Conservation (phyloP, 1,140 invertebrate genomes). For the Pollicipes pollicipes region DNA sequence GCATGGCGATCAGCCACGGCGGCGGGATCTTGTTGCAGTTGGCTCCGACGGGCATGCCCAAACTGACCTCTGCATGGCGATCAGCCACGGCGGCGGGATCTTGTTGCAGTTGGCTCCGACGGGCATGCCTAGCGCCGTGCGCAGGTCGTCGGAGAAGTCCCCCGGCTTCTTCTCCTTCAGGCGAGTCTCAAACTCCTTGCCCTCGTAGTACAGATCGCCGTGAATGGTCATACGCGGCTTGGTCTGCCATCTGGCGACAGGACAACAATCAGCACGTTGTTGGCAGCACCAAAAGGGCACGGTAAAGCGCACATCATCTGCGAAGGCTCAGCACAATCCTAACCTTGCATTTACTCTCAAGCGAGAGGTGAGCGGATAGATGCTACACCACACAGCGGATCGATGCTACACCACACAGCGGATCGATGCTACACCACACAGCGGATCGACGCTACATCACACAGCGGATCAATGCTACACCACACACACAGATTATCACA, state of each 20-base stretch:
- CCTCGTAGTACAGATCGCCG: constrained; percentile 98
- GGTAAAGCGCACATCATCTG: constrained; percentile 46
- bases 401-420: too few species aligned
- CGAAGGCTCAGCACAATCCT: constrained; percentile 47
- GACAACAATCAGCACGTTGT: constrained; percentile 8
- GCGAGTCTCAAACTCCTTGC: constrained; percentile 98
- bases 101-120: constrained; percentile 73
- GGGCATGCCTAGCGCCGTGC: constrained; percentile 78
- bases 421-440: neutral
- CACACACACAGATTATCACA: too few species aligned
- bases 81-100: constrained; percentile 95
- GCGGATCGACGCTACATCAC: neutral
- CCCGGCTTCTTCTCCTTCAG: constrained; percentile 98
- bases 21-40: too few species aligned
- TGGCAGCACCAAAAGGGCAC: neutral
- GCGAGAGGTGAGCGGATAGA: neutral
- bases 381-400: too few species aligned
- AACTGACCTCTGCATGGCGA: constrained; percentile 99
- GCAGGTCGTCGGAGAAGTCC: constrained; percentile 83
- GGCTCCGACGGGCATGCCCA: too few species aligned
- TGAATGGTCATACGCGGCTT: constrained; percentile 98
- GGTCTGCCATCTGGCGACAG: constrained; percentile 68
- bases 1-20: too few species aligned
- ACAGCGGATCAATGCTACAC: neutral
- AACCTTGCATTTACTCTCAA: constrained; percentile 2